Percentiles rank a stretch among this genome's conserved stretches.
phyloP scores from a whole-genome alignment of 2,113 vertebrate species.

The Labeo rohita region DNA sequence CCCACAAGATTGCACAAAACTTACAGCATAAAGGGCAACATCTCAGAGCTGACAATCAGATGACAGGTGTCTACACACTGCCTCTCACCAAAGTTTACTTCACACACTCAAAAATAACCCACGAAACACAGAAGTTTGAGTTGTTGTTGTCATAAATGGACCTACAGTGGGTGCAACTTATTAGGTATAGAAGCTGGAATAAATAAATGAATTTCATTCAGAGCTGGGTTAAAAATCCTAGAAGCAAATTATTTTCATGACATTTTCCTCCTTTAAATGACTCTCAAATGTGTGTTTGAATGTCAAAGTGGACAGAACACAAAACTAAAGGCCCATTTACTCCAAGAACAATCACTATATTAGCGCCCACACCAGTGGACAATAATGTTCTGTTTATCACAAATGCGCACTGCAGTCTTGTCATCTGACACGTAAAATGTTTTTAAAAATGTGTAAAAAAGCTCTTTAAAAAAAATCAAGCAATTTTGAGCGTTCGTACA shows the following conservation, averaged over 20 bases:
- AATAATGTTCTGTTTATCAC: not conserved
- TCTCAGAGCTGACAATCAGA: not conserved
- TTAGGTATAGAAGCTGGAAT: not conserved
- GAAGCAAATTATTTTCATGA: not conserved
- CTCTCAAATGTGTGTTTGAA: not conserved
- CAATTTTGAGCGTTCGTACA: not conserved
- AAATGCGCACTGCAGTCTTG: not conserved
- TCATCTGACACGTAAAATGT: not conserved
- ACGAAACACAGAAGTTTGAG: not conserved
- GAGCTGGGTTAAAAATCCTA: not conserved
- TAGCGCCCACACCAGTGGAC: not conserved
- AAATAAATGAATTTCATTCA: not conserved
- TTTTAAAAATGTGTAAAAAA: not conserved
- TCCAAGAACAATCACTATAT: not conserved
- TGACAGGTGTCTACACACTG: not conserved
- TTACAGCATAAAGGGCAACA: conserved; percentile 4
- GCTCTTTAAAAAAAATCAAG: not conserved
- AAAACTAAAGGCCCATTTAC: not conserved
- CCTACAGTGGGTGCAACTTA: not conserved
- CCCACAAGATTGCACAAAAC: not conserved
- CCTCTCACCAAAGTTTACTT: not conserved
- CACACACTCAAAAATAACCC: not conserved
- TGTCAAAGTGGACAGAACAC: not conserved
- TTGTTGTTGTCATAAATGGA: not conserved
- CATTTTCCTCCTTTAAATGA: not conserved